Percentiles rank a stretch among this genome's conserved stretches.
Conservation (phyloP, 2,113 vertebrate genomes). For the Notechis scutatus region DNA sequence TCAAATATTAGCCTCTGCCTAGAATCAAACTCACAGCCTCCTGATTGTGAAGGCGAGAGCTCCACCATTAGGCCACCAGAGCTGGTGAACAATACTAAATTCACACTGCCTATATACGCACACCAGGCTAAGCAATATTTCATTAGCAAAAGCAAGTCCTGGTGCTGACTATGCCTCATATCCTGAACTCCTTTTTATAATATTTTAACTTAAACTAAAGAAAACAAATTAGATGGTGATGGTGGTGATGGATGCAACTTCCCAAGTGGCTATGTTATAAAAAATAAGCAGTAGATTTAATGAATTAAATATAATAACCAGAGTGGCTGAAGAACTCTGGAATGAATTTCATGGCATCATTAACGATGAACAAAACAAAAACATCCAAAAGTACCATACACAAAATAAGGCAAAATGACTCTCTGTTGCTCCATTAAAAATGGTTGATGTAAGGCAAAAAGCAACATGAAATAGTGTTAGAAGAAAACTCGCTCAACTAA, state of each 20-base stretch:
- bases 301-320: background rate
- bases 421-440: background rate
- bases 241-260: background rate
- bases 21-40: too few species aligned
- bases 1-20: too few species aligned
- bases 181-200: background rate
- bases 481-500: background rate
- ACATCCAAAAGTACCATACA: background rate
- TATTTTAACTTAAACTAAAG: background rate
- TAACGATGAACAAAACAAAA: background rate
- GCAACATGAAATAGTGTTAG: background rate
- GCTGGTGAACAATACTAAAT: background rate
- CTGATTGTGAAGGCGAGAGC: too few species aligned
- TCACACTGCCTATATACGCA: background rate
- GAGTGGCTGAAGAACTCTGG: background rate
- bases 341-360: background rate
- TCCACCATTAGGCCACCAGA: too few species aligned
- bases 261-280: background rate
- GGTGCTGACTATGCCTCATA: background rate
- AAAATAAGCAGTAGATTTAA: background rate
- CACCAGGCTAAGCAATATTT: background rate
- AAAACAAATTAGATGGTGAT: background rate
- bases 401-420: background rate
- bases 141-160: background rate
- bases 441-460: background rate